phyloP scores from a whole-genome alignment of 2,113 vertebrate genomes.

The Solea solea region DNA sequence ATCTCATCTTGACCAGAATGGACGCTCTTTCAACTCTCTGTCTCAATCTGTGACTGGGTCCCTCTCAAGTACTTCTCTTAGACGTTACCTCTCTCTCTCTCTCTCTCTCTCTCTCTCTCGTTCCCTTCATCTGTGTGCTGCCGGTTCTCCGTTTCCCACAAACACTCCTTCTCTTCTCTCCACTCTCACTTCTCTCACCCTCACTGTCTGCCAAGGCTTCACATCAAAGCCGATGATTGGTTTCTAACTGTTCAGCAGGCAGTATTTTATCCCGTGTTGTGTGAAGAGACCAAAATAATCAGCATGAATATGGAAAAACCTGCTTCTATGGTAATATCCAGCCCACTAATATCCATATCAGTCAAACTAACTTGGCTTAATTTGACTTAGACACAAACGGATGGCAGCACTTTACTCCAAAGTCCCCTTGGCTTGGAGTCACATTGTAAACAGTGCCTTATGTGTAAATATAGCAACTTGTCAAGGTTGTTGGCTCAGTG shows the following conservation, averaged over 20 bases:
- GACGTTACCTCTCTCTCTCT: slow-evolving; percentile 40
- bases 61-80: slow-evolving; percentile 50
- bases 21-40: slow-evolving; percentile 70
- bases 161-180: slow-evolving; percentile 54
- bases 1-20: slow-evolving; percentile 76
- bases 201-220: slow-evolving; percentile 71
- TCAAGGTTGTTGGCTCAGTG: slow-evolving; percentile 74
- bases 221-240: slow-evolving; percentile 78
- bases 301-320: slow-evolving; percentile 78
- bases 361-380: slow-evolving; percentile 75
- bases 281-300: slow-evolving; percentile 78
- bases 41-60: slow-evolving; percentile 48
- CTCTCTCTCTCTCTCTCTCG: slow-evolving; percentile 24
- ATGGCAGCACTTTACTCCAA: slow-evolving; percentile 67
- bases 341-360: slow-evolving; percentile 78
- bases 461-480: slow-evolving; percentile 62
- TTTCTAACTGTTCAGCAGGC: slow-evolving; percentile 73
- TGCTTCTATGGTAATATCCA: slow-evolving; percentile 75
- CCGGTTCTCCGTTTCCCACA: slow-evolving; percentile 40
- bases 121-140: slow-evolving; percentile 59
- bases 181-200: slow-evolving; percentile 61
- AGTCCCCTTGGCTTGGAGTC: slow-evolving; percentile 70
- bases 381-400: slow-evolving; percentile 75
- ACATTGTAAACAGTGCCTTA: slow-evolving; percentile 64
- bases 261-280: slow-evolving; percentile 75